These are phyloP conservation scores for Cerastis leucographa DNA, from an alignment of 2,888 invertebrate species.

Conservation along the genomic window DNA sequence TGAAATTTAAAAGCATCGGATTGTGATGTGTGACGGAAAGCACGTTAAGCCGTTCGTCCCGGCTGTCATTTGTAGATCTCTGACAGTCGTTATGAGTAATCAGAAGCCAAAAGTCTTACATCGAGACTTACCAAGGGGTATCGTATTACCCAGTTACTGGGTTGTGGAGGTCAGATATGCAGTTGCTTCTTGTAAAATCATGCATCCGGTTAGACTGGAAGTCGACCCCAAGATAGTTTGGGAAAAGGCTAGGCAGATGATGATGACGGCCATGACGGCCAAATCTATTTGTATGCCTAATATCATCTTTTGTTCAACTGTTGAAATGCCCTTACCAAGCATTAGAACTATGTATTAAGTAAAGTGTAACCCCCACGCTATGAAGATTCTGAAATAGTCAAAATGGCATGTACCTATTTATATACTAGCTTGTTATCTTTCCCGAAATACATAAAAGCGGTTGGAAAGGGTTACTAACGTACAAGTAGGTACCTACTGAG, in stretches of 20 bases:
- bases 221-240: too few relatives aligned
- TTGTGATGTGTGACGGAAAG: not conserved
- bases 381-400: not conserved
- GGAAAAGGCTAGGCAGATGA: too few relatives aligned
- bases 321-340: not conserved
- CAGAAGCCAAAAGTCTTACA: too few relatives aligned
- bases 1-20: not conserved
- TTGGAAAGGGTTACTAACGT: constrained; percentile 17
- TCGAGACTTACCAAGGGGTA: too few relatives aligned
- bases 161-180: too few relatives aligned
- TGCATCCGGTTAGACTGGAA: too few relatives aligned
- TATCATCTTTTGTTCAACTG: not conserved
- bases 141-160: too few relatives aligned
- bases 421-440: constrained; percentile 20
- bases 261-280: too few relatives aligned
- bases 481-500: constrained; percentile 6
- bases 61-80: too few relatives aligned
- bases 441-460: constrained; percentile 31
- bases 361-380: not conserved
- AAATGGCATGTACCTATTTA: not conserved
- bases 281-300: not conserved
- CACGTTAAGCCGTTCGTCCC: too few relatives aligned
- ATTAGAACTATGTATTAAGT: not conserved
- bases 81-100: too few relatives aligned
- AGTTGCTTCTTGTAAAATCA: too few relatives aligned